These are phyloP conservation scores for Diplogasteroides magnus DNA, from an alignment of 1,140 invertebrate species.

Conservation along the genomic window DNA sequence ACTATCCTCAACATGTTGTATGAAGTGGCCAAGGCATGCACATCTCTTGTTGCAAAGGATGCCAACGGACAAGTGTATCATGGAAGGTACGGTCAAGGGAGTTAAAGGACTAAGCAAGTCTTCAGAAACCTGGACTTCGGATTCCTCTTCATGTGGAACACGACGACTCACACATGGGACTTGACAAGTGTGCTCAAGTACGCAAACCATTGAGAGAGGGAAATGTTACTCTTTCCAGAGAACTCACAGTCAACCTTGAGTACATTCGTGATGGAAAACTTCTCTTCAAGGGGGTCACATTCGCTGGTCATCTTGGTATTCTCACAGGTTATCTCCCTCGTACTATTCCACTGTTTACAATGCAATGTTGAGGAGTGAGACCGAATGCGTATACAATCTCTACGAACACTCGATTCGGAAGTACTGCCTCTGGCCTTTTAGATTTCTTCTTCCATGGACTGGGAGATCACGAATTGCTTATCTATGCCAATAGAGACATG, in stretches of 20 bases:
- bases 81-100: too few species aligned
- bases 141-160: slow-evolving; percentile 60
- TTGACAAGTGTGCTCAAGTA: slow-evolving; percentile 60
- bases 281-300: slow-evolving; percentile 60
- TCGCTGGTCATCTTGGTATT: slow-evolving; percentile 63
- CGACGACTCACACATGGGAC: slow-evolving; percentile 57
- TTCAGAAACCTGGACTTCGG: slow-evolving; percentile 63
- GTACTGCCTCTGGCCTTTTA: not conserved
- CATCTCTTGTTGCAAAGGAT: not conserved
- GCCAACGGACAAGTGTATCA: not conserved
- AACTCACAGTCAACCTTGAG: not conserved
- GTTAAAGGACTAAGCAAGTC: too few species aligned
- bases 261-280: slow-evolving; percentile 57
- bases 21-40: not conserved
- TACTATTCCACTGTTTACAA: not conserved
- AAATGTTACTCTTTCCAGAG: too few species aligned
- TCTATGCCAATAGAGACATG: slow-evolving; percentile 9
- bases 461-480: not conserved
- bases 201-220: too few species aligned
- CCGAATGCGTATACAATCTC: slow-evolving; percentile 15
- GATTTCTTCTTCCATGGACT: slow-evolving; percentile 19
- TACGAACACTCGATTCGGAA: slow-evolving; percentile 23
- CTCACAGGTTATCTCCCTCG: slow-evolving; percentile 11
- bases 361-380: slow-evolving; percentile 11
- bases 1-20: not conserved